Evolutionary conservation across 1,140 invertebrate species (phyloP).

Genomic region (Nasonia giraulti): DNA sequence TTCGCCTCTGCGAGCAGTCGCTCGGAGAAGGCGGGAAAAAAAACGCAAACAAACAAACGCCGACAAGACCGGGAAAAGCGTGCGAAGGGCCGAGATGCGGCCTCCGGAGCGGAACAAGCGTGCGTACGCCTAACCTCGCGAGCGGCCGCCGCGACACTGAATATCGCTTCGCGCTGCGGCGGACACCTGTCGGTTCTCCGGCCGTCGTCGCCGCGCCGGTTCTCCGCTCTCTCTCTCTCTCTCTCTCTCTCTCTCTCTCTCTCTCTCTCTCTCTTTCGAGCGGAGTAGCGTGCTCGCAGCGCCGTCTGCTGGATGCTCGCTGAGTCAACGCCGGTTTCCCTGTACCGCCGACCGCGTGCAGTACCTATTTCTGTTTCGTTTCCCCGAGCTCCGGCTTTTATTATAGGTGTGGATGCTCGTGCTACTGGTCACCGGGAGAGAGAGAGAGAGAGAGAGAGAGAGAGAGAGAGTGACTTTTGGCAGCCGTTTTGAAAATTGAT

Average conservation of each 20-base stretch:
- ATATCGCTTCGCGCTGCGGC: constrained; percentile 54
- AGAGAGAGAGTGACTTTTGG: background rate
- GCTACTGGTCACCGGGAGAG: background rate
- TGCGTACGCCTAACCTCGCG: constrained; percentile 66
- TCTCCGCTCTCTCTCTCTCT: constrained; percentile 35
- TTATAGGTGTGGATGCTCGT: background rate
- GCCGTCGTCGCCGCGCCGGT: constrained; percentile 15
- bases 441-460: background rate
- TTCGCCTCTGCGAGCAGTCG: background rate
- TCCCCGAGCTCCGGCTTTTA: background rate
- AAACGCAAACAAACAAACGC: background rate
- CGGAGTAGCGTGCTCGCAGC: constrained; percentile 13
- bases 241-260: constrained; percentile 18
- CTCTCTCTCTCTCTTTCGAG: background rate
- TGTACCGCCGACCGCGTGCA: background rate
- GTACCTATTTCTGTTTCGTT: background rate
- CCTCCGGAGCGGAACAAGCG: background rate
- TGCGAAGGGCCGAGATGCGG: background rate
- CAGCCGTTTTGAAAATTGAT: background rate
- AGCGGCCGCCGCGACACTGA: constrained; percentile 73
- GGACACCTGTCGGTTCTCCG: constrained; percentile 58
- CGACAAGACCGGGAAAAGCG: background rate
- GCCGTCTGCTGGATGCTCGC: background rate
- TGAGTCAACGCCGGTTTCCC: constrained; percentile 1
- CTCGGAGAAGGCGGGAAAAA: background rate